Base-by-base conservation (phyloP, 2,888 invertebrate genomes). In the Branchipolynoe longqiensis region DNA sequence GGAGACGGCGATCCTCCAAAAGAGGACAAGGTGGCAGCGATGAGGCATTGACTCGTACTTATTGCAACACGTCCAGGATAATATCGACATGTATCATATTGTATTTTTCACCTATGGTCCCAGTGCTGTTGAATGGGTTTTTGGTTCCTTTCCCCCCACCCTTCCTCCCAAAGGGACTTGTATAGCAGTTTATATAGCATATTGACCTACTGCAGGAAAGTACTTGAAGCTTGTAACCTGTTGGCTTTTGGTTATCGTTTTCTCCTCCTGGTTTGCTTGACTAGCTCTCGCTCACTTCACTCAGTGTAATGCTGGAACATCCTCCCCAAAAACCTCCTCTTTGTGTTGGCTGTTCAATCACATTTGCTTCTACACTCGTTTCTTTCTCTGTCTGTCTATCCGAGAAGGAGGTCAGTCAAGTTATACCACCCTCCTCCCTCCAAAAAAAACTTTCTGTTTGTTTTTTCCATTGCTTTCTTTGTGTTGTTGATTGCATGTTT, bases 101-200 rank as follows among this genome's bases (percentile, higher is more conserved):
- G 78, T 78, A 48, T 78, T 78, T 78, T 78, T 78, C 41, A 48
- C 78, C 41, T 54, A 48, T 25, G 48, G 48, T 78, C 54, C 78
- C 78, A n/a, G 31, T 48, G 54, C 78, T 78, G 78, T 78, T 78
- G 78, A 78, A 78, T 78, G 78, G 78, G 48, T 41, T 78, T n/a
- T n/a, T n/a, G n/a, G n/a, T n/a, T 78, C 78, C 78, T 78, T 78
- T 64, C n/a, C n/a, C n/a, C n/a, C n/a, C n/a, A n/a, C n/a, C n/a
- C n/a, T n/a, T n/a, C n/a, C 48, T 54, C 78, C 41, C 31, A n/a
- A n/a, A n/a, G 78, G 78, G 78, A 78, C 78, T 54, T 78, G 78
- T 78, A 78, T 54, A 48, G 78, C 48, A n/a, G 31, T 38, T 69
- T 69, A 69, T n/a, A n/a, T 48, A 28, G 78, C 4, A 1, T 48